Conservation (phyloP, 1,140 invertebrate species). For the Drosophila elegans region DNA sequence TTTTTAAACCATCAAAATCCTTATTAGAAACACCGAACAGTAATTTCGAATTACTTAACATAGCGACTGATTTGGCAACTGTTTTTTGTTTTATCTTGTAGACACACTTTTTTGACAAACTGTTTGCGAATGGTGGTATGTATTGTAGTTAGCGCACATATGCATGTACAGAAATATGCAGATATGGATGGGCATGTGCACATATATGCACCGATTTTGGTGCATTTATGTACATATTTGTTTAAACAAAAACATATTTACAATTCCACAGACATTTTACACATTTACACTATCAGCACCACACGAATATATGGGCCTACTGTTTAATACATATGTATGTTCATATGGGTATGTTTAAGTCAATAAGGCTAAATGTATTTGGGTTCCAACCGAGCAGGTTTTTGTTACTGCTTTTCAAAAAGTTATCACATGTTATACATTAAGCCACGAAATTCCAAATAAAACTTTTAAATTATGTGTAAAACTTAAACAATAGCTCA, state of each 20-base stretch:
- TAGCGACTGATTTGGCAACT: slow-evolving; percentile 35
- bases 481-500: slow-evolving; percentile 72
- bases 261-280: slow-evolving; percentile 44
- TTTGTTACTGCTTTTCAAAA: slow-evolving; percentile 29
- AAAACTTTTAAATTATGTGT: slow-evolving; percentile 52
- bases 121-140: slow-evolving; percentile 43
- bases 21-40: slow-evolving; percentile 27
- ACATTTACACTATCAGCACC: slow-evolving; percentile 48
- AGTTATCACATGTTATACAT: slow-evolving; percentile 39
- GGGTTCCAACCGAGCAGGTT: slow-evolving; percentile 30
- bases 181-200: slow-evolving; percentile 34
- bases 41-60: slow-evolving; percentile 41
- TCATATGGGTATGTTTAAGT: slow-evolving; percentile 42
- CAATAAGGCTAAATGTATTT: slow-evolving; percentile 44
- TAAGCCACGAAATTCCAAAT: slow-evolving; percentile 60
- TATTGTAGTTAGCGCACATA: slow-evolving; percentile 43
- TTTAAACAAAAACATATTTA: slow-evolving; percentile 46
- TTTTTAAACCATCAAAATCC: slow-evolving; percentile 26
- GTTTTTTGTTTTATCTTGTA: slow-evolving; percentile 39
- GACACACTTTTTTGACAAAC: slow-evolving; percentile 45
- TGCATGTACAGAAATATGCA: slow-evolving; percentile 40
- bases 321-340: slow-evolving; percentile 45
- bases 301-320: slow-evolving; percentile 42
- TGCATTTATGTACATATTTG: slow-evolving; percentile 43
- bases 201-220: slow-evolving; percentile 28